A percentile compares a stretch with the other conserved stretches of the same genome.
phyloP scores from a whole-genome alignment of 2,797 vertebrate species.

The Thripadectes ignobilis region DNA sequence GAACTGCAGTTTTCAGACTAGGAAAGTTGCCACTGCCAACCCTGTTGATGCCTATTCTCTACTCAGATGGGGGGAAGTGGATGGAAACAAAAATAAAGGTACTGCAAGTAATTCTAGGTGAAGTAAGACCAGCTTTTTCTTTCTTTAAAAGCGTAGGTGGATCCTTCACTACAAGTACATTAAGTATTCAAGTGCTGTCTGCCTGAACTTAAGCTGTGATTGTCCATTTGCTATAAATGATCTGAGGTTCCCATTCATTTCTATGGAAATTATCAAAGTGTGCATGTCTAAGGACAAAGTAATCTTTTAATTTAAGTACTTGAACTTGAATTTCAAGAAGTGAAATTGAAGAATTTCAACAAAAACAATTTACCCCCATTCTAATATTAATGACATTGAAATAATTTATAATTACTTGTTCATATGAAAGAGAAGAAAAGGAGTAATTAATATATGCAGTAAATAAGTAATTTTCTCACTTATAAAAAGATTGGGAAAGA shows the following conservation, averaged over 20 bases:
- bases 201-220: not conserved
- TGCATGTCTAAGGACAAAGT: not conserved
- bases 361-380: not conserved
- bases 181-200: not conserved
- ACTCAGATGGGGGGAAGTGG: constrained; percentile 22
- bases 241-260: not conserved
- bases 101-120: not conserved
- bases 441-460: not conserved
- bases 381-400: not conserved
- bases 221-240: not conserved
- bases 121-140: not conserved
- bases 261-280: not conserved
- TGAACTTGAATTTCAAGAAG: not conserved
- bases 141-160: not conserved
- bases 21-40: constrained; percentile 19
- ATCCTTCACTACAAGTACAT: not conserved
- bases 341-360: not conserved
- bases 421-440: not conserved
- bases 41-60: not conserved
- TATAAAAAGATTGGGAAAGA: not conserved
- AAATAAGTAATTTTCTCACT: not conserved
- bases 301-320: not conserved
- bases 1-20: constrained; percentile 57
- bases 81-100: constrained; percentile 6
- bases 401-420: not conserved